Base-by-base conservation (phyloP, 2,888 invertebrate species). In the Pristionchus japonicus region DNA sequence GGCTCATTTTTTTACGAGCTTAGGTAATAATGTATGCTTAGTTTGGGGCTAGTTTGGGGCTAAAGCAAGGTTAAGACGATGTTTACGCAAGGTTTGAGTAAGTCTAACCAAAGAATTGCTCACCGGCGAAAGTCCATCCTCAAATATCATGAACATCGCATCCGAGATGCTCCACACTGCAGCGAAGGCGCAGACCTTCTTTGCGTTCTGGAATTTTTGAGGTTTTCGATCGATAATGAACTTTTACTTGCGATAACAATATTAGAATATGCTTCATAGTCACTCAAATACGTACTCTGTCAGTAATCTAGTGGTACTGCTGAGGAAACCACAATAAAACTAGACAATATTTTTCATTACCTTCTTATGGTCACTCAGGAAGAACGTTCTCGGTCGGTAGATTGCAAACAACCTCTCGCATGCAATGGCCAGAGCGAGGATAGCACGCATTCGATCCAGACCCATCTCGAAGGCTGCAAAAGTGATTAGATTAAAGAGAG, bases 401-500 rank as follows among this genome's bases (percentile, higher is more conserved):
- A 91, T 88, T 0, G 91, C 91, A 52, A 90, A 88, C 27, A 91
- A 90, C 43, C 91, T 37, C 74, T 91, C 91, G 17, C 88, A 86
- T 1, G 91, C 91, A 15, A 91, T 91, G 11, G 90, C 89, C 0
- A 91, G 27, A n/a, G 91, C 89, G 27, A 91, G 87, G 20, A 91
- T 88, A 52, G 90, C 89, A 0, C 91, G 77, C 88, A 91, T 86
- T n/a, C 89, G 89, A 74, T 91, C 91, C 52, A 91, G 89, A 1
- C 89, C 91, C 57, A 91, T 91, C 74, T 91, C 91, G 86, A 91
- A 91, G 20, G 88, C 89, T 90, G 89, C 64, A 89, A 87, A 1
- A 20, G 17, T 11, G 15, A 4, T 37, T n/a, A n/a, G n/a, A n/a
- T n/a, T n/a, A n/a, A n/a, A n/a, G n/a, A n/a, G n/a, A n/a, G n/a